Evolutionary conservation across 2,888 invertebrate species (phyloP).

Genomic region (Eupithecia subfuscata): DNA sequence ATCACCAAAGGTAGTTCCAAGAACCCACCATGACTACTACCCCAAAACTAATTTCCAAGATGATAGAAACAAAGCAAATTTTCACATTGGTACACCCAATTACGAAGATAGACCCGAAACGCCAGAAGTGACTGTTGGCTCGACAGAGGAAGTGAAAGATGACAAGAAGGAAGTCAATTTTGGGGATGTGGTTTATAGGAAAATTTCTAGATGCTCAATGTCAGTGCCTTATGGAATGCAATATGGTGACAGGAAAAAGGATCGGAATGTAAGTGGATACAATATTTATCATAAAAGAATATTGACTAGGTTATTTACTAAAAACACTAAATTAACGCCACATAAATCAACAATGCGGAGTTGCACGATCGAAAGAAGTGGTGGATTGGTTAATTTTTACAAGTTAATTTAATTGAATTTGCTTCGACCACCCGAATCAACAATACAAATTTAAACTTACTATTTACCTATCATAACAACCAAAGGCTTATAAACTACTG

Average conservation of each 20-base stretch:
- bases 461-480: too few species aligned
- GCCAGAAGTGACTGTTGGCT: slow-evolving; percentile 69
- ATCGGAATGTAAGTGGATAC: slow-evolving; percentile 49
- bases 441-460: neutral
- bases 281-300: neutral
- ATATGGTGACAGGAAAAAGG: slow-evolving; percentile 65
- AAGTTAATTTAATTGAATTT: too few species aligned
- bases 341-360: neutral
- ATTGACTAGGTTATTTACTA: neutral
- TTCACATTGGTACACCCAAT: slow-evolving; percentile 16
- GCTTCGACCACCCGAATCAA: too few species aligned
- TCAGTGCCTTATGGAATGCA: slow-evolving; percentile 86
- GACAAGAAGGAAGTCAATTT: slow-evolving; percentile 28
- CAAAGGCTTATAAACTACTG: too few species aligned
- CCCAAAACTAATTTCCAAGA: slow-evolving; percentile 20
- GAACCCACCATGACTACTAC: slow-evolving; percentile 26
- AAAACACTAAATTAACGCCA: neutral
- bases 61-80: slow-evolving; percentile 25
- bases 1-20: slow-evolving; percentile 17
- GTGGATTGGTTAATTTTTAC: neutral
- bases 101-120: slow-evolving; percentile 56
- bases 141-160: slow-evolving; percentile 49
- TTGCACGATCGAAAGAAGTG: neutral
- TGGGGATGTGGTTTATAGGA: slow-evolving; percentile 53
- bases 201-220: slow-evolving; percentile 84